Evolutionary conservation across 1,140 invertebrate genomes (phyloP), one percentile per base, ranked within the genome.

Genomic region (Sitobion miscanthi): DNA sequence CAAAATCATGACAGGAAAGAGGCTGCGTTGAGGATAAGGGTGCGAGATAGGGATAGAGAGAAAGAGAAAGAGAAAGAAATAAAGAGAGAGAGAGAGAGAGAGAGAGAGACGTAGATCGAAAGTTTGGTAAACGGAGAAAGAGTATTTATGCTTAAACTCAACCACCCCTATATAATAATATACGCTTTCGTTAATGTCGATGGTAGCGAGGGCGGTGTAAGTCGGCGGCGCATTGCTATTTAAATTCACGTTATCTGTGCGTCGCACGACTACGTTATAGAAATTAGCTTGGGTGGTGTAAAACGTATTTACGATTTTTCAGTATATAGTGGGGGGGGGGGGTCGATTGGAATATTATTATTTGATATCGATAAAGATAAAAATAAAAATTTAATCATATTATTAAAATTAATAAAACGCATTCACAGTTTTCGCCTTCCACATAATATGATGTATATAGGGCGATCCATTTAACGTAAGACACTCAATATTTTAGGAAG

Each of bases 261-360:
- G 57, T n/a, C 62, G 30, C 90, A 82, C 90, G 62, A 82, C 47
- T 91, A 49, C 77, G 69, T 83, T 52, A 92, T 83, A 21, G 69
- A 52, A 45, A 47, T 49, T 47, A 77, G 45, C 21, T 8, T 42
- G 2, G 83, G 83, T 42, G 21, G 21, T 85, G 8, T 85, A 77
- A 77, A 77, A 2, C 14, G 62, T 77, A 77, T 77, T 77, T 77
- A 77, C 30, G 62, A 77, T 69, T 77, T 17, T 77, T 77, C 62
- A 77, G 57, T 3, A 2, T 9, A 9, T 57, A 8, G 4, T 7
- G 25, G 57, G 25, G 7, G 25, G 42, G 42, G 42, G 42, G 25
- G 57, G 11, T 25, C 25, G 25, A 30, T 30, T 11, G 25, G 57
- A 62, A 62, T 77, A 4, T n/a, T 77, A n/a, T 77, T n/a, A 77